Conservation (phyloP, 2,113 vertebrate genomes). For the Chelonoidis abingdonii region DNA sequence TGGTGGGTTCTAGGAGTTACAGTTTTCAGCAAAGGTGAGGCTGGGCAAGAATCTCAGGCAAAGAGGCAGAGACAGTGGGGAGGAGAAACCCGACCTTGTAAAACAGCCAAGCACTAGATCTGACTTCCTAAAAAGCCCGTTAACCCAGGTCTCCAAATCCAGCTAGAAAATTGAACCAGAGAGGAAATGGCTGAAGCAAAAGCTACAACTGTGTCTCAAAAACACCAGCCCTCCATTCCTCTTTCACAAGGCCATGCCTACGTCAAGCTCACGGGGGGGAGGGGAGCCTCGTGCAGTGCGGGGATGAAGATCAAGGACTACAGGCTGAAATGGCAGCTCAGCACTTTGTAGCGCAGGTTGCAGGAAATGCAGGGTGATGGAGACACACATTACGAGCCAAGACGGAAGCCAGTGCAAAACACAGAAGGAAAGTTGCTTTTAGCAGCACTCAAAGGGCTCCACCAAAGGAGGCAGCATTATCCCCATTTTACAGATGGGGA, state of each 20-base stretch:
- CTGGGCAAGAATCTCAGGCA: too few species aligned
- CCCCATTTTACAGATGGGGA: background rate
- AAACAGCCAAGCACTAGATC: background rate
- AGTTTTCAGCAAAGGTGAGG: background rate
- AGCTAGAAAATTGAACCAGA: background rate
- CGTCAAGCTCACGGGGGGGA: background rate
- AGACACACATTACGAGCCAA: background rate
- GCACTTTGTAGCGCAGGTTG: fast-evolving
- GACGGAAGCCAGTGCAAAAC: background rate
- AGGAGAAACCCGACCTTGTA: background rate
- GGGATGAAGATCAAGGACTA: background rate
- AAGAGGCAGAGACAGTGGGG: background rate
- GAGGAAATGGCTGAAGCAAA: background rate
- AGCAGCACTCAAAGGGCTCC: background rate
- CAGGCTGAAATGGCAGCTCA: background rate
- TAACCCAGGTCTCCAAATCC: background rate
- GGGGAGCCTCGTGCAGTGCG: background rate
- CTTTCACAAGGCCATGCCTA: background rate
- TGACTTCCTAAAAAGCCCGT: background rate
- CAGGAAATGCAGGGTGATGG: background rate
- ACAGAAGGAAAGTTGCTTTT: background rate
- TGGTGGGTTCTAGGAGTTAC: background rate
- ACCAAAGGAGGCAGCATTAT: background rate
- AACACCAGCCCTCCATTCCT: too few species aligned
- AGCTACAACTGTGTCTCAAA: background rate